Conservation (phyloP, 2,113 vertebrate genomes). For the Centropus unirufus region DNA sequence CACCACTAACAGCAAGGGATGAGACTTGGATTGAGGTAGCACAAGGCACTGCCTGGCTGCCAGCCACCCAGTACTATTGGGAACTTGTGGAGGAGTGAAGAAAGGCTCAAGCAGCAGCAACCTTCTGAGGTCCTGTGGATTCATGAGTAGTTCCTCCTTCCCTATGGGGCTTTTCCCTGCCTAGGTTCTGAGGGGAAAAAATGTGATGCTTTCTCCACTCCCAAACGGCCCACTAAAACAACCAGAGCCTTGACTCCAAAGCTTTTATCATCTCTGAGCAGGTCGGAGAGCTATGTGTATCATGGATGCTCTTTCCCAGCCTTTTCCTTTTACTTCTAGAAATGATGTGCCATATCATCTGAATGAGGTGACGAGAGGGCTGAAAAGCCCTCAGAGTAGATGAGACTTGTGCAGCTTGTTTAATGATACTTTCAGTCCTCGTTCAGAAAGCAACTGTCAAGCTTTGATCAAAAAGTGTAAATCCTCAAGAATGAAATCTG, state of each 20-base stretch:
- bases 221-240: neutral
- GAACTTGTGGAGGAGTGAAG: neutral
- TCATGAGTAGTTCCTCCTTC: neutral
- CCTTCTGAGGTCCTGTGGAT: neutral
- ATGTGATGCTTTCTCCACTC: neutral
- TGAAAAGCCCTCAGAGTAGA: neutral
- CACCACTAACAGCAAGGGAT: neutral
- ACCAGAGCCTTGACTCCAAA: neutral
- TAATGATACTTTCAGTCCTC: neutral
- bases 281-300: neutral
- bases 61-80: neutral
- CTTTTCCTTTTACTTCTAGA: neutral
- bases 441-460: neutral
- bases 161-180: neutral
- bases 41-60: neutral
- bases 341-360: neutral
- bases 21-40: rapidly evolving
- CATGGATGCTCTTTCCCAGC: neutral
- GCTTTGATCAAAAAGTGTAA: neutral
- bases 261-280: neutral
- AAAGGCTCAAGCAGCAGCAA: neutral
- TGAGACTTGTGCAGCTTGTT: neutral
- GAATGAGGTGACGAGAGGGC: neutral
- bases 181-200: neutral
- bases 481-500: neutral